Conservation (phyloP, 64 coral and sea anemone species). For the Montipora cactus region DNA sequence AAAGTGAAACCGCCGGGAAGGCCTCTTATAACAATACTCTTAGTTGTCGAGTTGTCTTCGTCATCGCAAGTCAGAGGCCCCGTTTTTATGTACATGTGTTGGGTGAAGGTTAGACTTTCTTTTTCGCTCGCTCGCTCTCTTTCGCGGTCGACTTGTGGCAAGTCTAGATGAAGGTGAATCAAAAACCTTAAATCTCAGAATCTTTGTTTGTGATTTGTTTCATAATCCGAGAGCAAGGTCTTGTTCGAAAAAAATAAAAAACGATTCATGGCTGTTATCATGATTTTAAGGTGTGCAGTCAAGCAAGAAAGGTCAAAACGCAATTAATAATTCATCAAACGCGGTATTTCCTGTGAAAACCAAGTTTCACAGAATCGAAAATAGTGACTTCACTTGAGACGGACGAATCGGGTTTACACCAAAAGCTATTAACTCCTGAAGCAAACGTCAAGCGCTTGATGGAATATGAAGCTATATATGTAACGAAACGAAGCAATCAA, state of each 20-base stretch:
- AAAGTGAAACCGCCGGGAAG: not conserved
- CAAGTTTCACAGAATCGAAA: not conserved
- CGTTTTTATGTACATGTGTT: no score
- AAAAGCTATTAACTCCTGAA: not conserved
- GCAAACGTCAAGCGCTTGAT: not conserved
- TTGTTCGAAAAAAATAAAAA: not conserved
- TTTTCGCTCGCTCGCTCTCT: no score
- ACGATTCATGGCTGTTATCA: not conserved
- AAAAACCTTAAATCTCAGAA: no score
- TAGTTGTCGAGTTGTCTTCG: no score
- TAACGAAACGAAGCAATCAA: not conserved
- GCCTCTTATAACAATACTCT: no score
- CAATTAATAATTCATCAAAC: constrained; percentile 43
- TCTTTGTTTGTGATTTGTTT: not conserved
- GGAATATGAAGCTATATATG: not conserved
- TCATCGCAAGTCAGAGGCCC: no score
- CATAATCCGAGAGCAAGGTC: not conserved
- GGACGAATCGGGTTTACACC: not conserved
- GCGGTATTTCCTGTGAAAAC: constrained; percentile 1
- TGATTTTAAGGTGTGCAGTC: not conserved
- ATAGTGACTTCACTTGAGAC: not conserved
- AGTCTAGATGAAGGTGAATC: no score
- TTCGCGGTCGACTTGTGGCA: no score
- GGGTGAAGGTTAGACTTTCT: no score
- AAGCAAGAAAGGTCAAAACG: not conserved